These are phyloP conservation scores for Bovichtus diacanthus DNA, from an alignment of 2,797 vertebrate genomes.

Conservation along the genomic window DNA sequence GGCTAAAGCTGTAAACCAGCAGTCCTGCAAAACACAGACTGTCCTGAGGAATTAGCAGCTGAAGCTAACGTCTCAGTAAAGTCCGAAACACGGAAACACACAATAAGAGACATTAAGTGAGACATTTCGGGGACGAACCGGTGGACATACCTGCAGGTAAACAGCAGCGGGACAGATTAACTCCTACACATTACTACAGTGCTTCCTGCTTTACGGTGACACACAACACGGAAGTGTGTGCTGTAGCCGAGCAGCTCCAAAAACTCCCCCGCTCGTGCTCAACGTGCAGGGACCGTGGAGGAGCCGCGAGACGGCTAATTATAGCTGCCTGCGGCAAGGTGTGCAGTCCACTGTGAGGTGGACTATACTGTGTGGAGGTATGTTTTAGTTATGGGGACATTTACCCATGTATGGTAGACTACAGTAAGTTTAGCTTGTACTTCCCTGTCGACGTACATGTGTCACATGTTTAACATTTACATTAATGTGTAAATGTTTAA, in stretches of 20 bases:
- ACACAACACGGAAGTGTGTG: conserved; percentile 64
- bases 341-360: not conserved
- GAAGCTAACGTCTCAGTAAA: conserved; percentile 23
- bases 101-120: not conserved
- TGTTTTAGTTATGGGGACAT: too few relatives aligned
- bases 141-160: conserved; percentile 54
- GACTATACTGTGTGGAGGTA: too few relatives aligned
- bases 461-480: too few relatives aligned
- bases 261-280: not conserved
- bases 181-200: conserved; percentile 46
- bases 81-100: not conserved
- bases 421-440: too few relatives aligned
- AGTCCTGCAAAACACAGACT: not conserved
- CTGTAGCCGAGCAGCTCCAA: conserved; percentile 5
- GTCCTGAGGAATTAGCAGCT: conserved; percentile 32
- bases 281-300: not conserved
- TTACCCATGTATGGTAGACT: too few relatives aligned
- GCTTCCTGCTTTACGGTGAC: conserved; percentile 71
- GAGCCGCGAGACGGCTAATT: conserved; percentile 22
- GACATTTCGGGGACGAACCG: not conserved
- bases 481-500: too few relatives aligned
- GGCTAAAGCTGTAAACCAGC: not conserved
- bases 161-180: conserved; percentile 28
- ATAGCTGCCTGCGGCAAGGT: conserved; percentile 24
- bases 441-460: too few relatives aligned